Conservation (phyloP, 2,113 vertebrate species). For the Eleginops maclovinus region DNA sequence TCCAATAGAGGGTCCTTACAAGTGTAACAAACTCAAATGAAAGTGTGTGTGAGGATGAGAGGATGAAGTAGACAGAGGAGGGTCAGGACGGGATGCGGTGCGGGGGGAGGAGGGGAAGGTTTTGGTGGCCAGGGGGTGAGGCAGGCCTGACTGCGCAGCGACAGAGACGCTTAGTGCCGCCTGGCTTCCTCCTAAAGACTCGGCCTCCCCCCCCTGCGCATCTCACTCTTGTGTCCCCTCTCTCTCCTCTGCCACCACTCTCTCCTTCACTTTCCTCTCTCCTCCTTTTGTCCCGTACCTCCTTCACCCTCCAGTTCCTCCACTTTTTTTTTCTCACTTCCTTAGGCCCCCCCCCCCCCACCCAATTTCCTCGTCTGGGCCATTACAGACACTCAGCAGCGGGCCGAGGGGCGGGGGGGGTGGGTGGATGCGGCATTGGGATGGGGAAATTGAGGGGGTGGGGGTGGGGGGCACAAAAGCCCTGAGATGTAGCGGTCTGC, state of each 20-base stretch:
- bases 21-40: slow-evolving; percentile 44
- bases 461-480: slow-evolving; percentile 74
- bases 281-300: slow-evolving; percentile 68
- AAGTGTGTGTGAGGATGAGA: slow-evolving; percentile 46
- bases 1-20: slow-evolving; percentile 44
- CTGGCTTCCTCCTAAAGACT: slow-evolving; percentile 95
- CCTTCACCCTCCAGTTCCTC: slow-evolving; percentile 74
- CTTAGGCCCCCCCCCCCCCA: slow-evolving; percentile 41
- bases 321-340: slow-evolving; percentile 70
- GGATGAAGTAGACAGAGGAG: slow-evolving; percentile 42
- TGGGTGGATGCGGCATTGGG: slow-evolving; percentile 79
- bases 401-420: slow-evolving; percentile 82
- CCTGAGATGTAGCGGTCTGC: slow-evolving; percentile 67
- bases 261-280: slow-evolving; percentile 74
- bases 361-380: slow-evolving; percentile 83
- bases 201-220: slow-evolving; percentile 85
- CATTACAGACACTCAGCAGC: slow-evolving; percentile 96
- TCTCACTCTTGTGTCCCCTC: slow-evolving; percentile 78
- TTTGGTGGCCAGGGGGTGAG: slow-evolving; percentile 91
- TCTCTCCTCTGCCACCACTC: slow-evolving; percentile 68
- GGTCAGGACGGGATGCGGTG: slow-evolving; percentile 50
- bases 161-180: slow-evolving; percentile 97
- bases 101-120: slow-evolving; percentile 81
- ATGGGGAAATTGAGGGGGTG: slow-evolving; percentile 59
- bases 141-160: slow-evolving; percentile 94